Percentiles rank a stretch among this genome's conserved stretches.
Conservation (phyloP, 2,797 vertebrate species). For the Malurus splendens region DNA sequence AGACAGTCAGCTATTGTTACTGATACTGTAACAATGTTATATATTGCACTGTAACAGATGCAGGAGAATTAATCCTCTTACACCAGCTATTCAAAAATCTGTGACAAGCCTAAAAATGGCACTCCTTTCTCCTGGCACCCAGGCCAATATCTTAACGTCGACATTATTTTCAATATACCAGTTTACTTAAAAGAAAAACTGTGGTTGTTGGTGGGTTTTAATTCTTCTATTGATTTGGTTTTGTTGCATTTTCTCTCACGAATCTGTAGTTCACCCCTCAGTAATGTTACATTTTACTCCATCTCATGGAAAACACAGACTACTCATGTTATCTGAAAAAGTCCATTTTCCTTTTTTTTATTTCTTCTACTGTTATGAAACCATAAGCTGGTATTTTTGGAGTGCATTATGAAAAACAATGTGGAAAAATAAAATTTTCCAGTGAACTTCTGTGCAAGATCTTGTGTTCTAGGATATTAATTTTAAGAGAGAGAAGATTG, state of each 20-base stretch:
- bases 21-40: background rate
- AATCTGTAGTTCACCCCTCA: background rate
- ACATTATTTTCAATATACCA: background rate
- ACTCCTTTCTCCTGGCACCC: background rate
- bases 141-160: background rate
- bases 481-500: background rate
- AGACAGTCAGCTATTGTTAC: background rate
- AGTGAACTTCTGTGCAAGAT: background rate
- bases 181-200: background rate
- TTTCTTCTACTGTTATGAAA: background rate
- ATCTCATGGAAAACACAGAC: background rate
- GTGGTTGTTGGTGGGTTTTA: background rate
- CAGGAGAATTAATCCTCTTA: background rate
- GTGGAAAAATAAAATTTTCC: background rate
- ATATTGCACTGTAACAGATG: background rate
- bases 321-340: background rate
- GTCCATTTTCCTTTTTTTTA: background rate
- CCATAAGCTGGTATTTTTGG: background rate
- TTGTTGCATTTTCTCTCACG: background rate
- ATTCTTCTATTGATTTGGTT: rapidly evolving
- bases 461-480: background rate
- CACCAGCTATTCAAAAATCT: background rate
- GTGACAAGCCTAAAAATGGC: background rate
- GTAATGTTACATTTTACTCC: background rate
- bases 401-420: background rate